Evolutionary conservation across 1,140 invertebrate genomes (phyloP).

Genomic region (Lepidurus arcticus): DNA sequence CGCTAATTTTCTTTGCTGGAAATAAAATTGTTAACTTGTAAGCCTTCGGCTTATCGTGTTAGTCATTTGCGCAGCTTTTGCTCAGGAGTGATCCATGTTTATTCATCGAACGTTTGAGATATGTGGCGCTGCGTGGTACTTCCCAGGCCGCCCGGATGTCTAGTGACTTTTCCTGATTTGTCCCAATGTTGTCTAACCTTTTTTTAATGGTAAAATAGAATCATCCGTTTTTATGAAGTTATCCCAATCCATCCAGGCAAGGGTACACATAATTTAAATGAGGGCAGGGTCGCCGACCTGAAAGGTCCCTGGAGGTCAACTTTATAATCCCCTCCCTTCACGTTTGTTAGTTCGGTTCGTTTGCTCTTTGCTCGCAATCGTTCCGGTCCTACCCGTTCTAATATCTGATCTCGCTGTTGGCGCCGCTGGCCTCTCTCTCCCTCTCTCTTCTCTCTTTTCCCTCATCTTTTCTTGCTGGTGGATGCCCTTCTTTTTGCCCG

Average conservation of each 20-base stretch:
- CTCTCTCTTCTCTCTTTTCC: neutral
- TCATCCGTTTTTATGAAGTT: neutral
- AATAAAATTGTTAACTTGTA: no score
- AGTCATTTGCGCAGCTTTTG: no score
- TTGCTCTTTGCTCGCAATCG: constrained; percentile 1
- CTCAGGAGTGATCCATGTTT: no score
- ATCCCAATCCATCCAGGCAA: neutral
- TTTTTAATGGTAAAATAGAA: no score
- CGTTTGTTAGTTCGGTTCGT: constrained; percentile 3
- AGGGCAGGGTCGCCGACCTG: constrained; percentile 16
- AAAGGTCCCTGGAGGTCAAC: constrained; percentile 20
- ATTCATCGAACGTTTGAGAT: no score
- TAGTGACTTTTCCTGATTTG: no score
- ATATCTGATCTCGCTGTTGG: neutral
- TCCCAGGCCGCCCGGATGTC: no score
- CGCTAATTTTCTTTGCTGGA: no score
- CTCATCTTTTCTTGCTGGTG: neutral
- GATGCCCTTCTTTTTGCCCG: neutral
- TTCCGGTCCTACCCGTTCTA: constrained; percentile 17
- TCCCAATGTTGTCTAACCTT: no score
- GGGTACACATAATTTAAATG: neutral
- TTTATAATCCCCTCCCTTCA: constrained; percentile 15
- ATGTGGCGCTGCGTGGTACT: no score
- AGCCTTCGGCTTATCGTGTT: no score
- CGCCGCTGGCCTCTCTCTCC: constrained; percentile 7